Base-by-base conservation (phyloP, 2,797 vertebrate species). In the Cryptoblepharus egeriae region DNA sequence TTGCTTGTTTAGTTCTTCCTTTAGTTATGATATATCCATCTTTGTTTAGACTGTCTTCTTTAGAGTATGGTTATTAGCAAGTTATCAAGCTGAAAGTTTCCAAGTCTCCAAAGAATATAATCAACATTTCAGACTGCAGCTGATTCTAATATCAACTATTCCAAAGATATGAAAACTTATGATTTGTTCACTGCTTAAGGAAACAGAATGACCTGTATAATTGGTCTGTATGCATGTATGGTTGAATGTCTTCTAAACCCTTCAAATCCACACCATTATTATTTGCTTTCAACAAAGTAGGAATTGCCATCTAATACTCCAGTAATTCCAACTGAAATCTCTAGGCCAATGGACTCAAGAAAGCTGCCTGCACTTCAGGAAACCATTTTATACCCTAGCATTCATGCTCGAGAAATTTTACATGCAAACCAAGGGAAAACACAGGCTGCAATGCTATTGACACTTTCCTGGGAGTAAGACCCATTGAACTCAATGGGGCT, bases 11-110 rank as follows among this genome's bases (percentile, higher is more conserved):
- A 63, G 42, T 52, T 49, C n/a, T 64, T 80, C 65, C 6, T 7
- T 74, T 15, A 72, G 57, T 81, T 58, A 58, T 58, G 28, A 49
- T 49, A 13, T 13, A 77, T 13, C 15, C 15, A 20, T 20, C 52
- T 81, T 42, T 78, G 6, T 72, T 39, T 68, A 63, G 85, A 55
- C 2, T 68, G 6, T 28, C 85, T 89, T 89, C 35, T 86, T 35
- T 81, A 74, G 64, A 35, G 81, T 60, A 9, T 76, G 80, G 24
- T 71, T 65, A 42, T 4, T 89, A 87, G 35, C 30, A 84, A 22
- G 83, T 69, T 39, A 78, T 70, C 70, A 82, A 82, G 83, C 16
- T 42, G 11, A 68, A 45, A 80, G 73, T 88, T 92, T 71, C 32
- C 79, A 74, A 63, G 83, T 78, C 76, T 80, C 39, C 81, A 58